Conservation (phyloP, 2,888 invertebrate species). For the Conops quadrifasciatus region DNA sequence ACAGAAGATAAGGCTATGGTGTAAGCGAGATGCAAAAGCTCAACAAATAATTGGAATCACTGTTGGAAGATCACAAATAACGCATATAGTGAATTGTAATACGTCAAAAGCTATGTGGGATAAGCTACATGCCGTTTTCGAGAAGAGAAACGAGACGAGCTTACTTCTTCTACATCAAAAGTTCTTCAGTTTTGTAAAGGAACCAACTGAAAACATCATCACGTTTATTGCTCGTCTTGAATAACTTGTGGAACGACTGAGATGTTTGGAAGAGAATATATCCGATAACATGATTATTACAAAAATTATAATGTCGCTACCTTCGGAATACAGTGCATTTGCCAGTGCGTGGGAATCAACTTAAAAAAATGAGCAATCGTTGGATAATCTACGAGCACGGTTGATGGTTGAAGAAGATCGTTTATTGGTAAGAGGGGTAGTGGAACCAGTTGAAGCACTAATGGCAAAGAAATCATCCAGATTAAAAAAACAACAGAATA, state of each 20-base stretch:
- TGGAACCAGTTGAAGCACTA: constrained; percentile 15
- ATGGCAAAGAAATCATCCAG: constrained; percentile 7
- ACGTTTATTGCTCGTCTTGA: constrained; percentile 7
- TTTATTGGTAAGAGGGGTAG: background rate
- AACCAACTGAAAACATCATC: constrained; percentile 14
- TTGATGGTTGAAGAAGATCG: background rate
- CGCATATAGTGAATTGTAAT: background rate
- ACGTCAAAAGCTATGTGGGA: background rate
- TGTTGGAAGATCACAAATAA: constrained; percentile 8
- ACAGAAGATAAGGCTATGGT: background rate
- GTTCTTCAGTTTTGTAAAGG: constrained; percentile 14
- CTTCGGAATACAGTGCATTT: constrained; percentile 19
- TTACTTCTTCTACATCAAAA: constrained; percentile 5
- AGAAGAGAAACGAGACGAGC: background rate
- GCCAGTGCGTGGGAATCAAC: constrained; percentile 32
- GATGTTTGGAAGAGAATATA: constrained; percentile 1
- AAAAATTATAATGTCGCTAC: constrained; percentile 33
- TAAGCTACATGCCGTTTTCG: constrained; percentile 10
- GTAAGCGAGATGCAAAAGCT: constrained; percentile 2
- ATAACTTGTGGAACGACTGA: constrained; percentile 2
- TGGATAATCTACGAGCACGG: background rate
- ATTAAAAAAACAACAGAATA: background rate
- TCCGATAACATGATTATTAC: constrained; percentile 44
- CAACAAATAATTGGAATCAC: constrained; percentile 14
- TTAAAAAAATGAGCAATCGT: background rate